These are phyloP conservation scores for Lordiphosa andalusiaca DNA, from an alignment of 2,888 invertebrate genomes.

Conservation along the genomic window DNA sequence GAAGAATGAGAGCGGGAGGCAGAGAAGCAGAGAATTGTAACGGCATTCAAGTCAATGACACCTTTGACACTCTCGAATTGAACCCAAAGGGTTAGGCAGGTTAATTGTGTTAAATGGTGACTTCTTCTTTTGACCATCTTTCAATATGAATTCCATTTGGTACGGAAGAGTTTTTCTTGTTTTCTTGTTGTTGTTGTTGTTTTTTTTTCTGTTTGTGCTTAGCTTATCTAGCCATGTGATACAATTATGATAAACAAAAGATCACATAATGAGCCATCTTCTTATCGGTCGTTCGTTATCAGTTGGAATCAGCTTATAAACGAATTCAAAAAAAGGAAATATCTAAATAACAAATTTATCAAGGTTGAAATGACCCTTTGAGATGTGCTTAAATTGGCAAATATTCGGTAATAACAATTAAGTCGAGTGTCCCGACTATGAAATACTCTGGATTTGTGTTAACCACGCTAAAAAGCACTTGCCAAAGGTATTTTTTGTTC, in stretches of 20 bases:
- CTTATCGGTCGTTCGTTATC: constrained; percentile 11
- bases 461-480: no score
- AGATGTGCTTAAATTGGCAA: no score
- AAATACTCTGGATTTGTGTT: no score
- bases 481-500: no score
- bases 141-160: background rate
- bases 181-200: no score
- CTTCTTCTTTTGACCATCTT: constrained; percentile 4
- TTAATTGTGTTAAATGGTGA: constrained; percentile 62
- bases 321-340: background rate
- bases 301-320: constrained; percentile 5
- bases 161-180: background rate
- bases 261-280: constrained; percentile 14
- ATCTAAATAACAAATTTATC: no score
- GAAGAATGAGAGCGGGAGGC: background rate
- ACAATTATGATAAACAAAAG: constrained; percentile 5
- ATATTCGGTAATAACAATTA: no score
- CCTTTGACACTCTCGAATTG: constrained; percentile 29
- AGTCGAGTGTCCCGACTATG: no score
- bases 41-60: constrained; percentile 25
- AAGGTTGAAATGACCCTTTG: no score
- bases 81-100: constrained; percentile 31
- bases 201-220: no score
- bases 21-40: constrained; percentile 5
- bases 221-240: constrained; percentile 4